Percentiles rank a stretch among this genome's conserved stretches.
Conservation (phyloP, 2,888 invertebrate genomes). For the Eupithecia abbreviata region DNA sequence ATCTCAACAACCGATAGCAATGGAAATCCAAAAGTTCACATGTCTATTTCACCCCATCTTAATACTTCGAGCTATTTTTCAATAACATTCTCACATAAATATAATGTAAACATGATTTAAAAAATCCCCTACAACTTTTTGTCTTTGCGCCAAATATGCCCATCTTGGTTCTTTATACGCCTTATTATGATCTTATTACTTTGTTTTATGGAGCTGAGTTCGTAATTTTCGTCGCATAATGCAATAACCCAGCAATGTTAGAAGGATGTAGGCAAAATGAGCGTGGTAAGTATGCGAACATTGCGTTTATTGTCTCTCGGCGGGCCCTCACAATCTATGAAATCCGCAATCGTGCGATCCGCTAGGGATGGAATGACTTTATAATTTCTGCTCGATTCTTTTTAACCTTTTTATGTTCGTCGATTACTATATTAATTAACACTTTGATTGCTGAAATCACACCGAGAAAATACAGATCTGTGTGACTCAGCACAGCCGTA, state of each 20-base stretch:
- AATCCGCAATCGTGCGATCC: constrained; percentile 55
- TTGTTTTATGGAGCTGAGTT: constrained; percentile 9
- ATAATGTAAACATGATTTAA: not conserved
- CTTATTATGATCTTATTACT: constrained; percentile 6
- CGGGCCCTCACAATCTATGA: constrained; percentile 56
- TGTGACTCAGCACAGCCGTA: too few species aligned
- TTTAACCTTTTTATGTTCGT: not conserved
- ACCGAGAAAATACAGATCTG: too few species aligned
- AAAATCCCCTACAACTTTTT: not conserved
- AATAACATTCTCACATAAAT: not conserved
- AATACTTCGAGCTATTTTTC: not conserved
- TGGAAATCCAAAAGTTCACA: too few species aligned
- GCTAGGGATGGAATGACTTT: constrained; percentile 18
- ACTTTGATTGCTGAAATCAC: too few species aligned
- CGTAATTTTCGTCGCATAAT: constrained; percentile 25
- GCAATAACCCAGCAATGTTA: constrained; percentile 41
- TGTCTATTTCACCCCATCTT: not conserved
- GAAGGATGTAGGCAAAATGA: constrained; percentile 43
- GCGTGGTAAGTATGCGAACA: constrained; percentile 45
- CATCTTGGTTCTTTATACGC: constrained; percentile 1
- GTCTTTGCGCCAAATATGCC: constrained; percentile 3
- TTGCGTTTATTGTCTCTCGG: constrained; percentile 45
- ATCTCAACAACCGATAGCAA: too few species aligned
- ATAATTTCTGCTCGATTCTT: not conserved
- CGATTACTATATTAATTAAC: too few species aligned